phyloP scores from a whole-genome alignment of 2,888 invertebrate species.

The Pharmacophagus antenor region DNA sequence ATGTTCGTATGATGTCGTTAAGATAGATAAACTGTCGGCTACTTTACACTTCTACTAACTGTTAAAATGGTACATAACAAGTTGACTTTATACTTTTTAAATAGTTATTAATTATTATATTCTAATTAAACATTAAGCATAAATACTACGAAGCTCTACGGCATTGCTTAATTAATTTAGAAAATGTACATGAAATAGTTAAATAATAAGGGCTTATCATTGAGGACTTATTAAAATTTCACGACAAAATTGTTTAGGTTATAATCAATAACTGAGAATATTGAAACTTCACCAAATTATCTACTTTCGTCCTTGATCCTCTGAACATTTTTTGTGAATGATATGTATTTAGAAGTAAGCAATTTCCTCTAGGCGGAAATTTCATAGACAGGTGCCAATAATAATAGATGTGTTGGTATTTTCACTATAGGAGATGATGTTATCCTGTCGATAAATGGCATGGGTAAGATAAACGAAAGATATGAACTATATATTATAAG shows the following conservation, averaged over 20 bases:
- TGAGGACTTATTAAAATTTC: not conserved
- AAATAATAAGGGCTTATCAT: not conserved
- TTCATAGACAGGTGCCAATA: conserved; percentile 26
- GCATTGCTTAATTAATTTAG: too few species aligned
- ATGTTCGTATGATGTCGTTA: too few species aligned
- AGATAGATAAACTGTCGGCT: too few species aligned
- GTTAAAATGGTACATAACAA: too few species aligned
- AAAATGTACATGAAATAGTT: too few species aligned
- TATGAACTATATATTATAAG: not conserved
- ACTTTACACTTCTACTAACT: too few species aligned
- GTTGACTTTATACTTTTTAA: too few species aligned
- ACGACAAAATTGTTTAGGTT: not conserved
- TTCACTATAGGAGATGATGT: conserved; percentile 11
- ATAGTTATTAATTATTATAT: too few species aligned
- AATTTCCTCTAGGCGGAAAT: conserved; percentile 24
- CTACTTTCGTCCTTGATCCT: conserved; percentile 11
- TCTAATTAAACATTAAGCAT: too few species aligned
- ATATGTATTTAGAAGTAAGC: conserved; percentile 27
- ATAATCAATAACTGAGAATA: not conserved
- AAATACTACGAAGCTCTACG: too few species aligned
- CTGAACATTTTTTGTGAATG: conserved; percentile 16
- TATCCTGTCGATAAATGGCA: conserved; percentile 38
- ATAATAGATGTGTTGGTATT: conserved; percentile 22
- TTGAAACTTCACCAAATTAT: not conserved
- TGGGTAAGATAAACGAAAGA: conserved; percentile 30